Conservation (phyloP, 2,113 vertebrate species). For the Acanthochromis polyacanthus region DNA sequence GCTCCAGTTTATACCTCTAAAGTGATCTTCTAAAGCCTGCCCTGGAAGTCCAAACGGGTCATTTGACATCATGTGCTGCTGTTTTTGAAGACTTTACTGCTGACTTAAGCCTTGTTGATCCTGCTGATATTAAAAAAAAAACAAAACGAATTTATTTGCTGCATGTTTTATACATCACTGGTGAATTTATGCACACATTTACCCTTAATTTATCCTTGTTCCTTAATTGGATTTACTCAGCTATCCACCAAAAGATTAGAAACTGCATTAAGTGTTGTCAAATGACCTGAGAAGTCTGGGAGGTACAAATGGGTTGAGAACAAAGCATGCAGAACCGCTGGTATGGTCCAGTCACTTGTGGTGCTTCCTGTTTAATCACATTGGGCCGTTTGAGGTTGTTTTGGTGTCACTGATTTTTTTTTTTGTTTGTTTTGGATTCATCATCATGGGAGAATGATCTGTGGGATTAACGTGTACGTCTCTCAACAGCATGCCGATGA, state of each 20-base stretch:
- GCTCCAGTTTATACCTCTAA: too few relatives aligned
- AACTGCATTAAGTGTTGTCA: background rate
- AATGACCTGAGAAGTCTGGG: slow-evolving; percentile 5
- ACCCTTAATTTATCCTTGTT: too few relatives aligned
- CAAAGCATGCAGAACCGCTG: slow-evolving; percentile 18
- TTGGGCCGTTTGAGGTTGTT: background rate
- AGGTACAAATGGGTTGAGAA: background rate
- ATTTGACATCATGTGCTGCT: slow-evolving; percentile 20
- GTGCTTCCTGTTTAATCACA: slow-evolving; percentile 3
- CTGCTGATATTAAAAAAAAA: too few relatives aligned
- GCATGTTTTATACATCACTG: too few relatives aligned
- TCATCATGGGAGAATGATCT: background rate
- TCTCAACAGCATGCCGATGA: slow-evolving; percentile 24
- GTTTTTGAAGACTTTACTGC: background rate
- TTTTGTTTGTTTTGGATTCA: background rate
- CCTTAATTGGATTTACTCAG: too few relatives aligned
- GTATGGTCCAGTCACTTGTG: slow-evolving; percentile 28
- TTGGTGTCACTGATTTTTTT: background rate
- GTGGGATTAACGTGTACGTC: slow-evolving; percentile 26
- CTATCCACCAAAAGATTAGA: too few relatives aligned
- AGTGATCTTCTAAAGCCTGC: background rate
- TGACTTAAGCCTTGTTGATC: too few relatives aligned
- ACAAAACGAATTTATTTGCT: too few relatives aligned
- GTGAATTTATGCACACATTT: too few relatives aligned
- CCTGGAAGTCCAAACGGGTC: background rate